phyloP scores from a whole-genome alignment of 2,888 invertebrate genomes.

The Apodemia duryi region DNA sequence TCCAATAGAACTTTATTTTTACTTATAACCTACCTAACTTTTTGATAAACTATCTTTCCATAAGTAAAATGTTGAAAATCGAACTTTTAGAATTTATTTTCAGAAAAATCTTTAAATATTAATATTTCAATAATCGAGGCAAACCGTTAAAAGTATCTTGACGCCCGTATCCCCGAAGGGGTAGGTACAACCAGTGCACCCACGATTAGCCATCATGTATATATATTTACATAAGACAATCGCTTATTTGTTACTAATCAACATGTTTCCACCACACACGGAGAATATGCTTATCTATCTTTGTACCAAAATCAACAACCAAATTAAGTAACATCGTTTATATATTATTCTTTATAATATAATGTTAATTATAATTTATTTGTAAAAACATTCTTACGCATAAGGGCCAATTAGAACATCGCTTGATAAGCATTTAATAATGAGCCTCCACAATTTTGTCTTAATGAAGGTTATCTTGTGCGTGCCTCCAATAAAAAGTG shows the following conservation, averaged over 20 bases:
- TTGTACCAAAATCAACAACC: neutral
- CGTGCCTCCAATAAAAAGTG: slow-evolving; percentile 28
- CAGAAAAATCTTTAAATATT: too few species aligned
- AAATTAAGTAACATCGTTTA: slow-evolving; percentile 5
- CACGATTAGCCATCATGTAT: too few species aligned
- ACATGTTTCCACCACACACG: neutral
- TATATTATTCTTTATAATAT: neutral
- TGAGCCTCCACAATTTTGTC: slow-evolving; percentile 28
- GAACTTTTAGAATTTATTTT: too few species aligned
- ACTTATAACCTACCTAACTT: too few species aligned
- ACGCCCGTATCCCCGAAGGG: too few species aligned
- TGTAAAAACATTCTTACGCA: slow-evolving; percentile 13
- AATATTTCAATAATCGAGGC: too few species aligned
- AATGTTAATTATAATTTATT: slow-evolving; percentile 8
- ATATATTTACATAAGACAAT: neutral
- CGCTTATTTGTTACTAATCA: neutral
- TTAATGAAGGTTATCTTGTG: slow-evolving; percentile 33
- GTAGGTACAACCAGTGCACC: too few species aligned
- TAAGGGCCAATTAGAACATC: slow-evolving; percentile 18
- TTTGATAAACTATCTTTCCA: too few species aligned
- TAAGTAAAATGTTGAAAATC: too few species aligned
- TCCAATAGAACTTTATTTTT: too few species aligned
- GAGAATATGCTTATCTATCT: neutral
- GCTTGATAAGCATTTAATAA: slow-evolving; percentile 29
- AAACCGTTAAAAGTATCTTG: too few species aligned